phyloP scores from a whole-genome alignment of 2,113 vertebrate genomes.

The Procavia capensis region DNA sequence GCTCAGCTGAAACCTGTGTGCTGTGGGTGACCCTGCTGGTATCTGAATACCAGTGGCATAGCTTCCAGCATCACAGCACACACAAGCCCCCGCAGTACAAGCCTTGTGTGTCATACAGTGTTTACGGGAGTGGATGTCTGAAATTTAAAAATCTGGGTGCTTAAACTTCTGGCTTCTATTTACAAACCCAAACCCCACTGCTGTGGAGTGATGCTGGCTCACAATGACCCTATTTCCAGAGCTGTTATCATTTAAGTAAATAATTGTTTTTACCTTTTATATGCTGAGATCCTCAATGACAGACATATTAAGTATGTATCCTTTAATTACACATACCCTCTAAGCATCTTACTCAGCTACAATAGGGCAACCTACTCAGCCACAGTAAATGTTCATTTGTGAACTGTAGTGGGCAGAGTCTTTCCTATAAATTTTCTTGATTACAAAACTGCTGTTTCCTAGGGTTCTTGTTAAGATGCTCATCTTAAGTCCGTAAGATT shows the following conservation, averaged over 20 bases:
- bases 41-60: no score
- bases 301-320: background rate
- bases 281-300: background rate
- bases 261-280: background rate
- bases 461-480: background rate
- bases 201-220: no score
- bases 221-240: no score
- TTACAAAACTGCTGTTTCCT: background rate
- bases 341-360: background rate
- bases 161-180: background rate
- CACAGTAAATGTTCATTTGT: background rate
- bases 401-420: background rate
- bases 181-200: no score
- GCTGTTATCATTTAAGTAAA: background rate
- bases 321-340: background rate
- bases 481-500: background rate
- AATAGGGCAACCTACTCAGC: background rate
- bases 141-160: background rate
- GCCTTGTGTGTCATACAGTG: no score
- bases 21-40: no score
- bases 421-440: background rate
- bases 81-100: no score
- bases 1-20: no score
- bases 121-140: background rate
- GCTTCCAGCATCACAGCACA: no score